phyloP scores from a whole-genome alignment of 1,140 invertebrate species.

The Brachionus rubens region DNA sequence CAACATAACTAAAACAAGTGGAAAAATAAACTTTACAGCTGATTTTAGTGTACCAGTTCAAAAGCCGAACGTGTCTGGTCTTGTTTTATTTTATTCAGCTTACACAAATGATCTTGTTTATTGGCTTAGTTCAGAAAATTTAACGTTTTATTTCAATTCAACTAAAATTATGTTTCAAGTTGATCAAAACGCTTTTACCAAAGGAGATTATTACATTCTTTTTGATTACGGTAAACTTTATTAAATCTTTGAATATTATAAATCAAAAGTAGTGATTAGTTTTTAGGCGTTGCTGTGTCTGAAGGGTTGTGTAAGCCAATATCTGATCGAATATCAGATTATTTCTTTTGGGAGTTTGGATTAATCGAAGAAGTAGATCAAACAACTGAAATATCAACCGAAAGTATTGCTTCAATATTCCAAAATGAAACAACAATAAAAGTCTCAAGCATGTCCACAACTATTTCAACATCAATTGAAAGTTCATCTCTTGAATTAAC shows the following conservation, averaged over 20 bases:
- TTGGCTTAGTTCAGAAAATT: conserved; percentile 11
- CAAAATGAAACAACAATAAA: too few relatives aligned
- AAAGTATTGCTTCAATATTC: too few relatives aligned
- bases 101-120: background rate
- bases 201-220: conserved; percentile 15
- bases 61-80: background rate
- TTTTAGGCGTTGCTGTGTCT: conserved; percentile 5
- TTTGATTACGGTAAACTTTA: conserved; percentile 43
- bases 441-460: too few relatives aligned
- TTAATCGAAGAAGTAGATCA: too few relatives aligned
- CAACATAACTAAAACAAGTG: background rate
- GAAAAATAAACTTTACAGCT: conserved; percentile 7
- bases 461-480: too few relatives aligned
- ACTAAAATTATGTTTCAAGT: background rate
- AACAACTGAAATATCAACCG: too few relatives aligned
- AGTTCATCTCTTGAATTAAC: too few relatives aligned
- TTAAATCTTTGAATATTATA: too few relatives aligned
- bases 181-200: background rate
- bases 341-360: conserved; percentile 5
- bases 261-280: too few relatives aligned
- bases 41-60: background rate
- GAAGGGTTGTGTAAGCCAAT: conserved; percentile 1
- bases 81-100: background rate
- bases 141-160: conserved; percentile 7
- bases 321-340: background rate